Evolutionary conservation across 2,888 invertebrate species (phyloP).

Genomic region (Mythimna lalbum): DNA sequence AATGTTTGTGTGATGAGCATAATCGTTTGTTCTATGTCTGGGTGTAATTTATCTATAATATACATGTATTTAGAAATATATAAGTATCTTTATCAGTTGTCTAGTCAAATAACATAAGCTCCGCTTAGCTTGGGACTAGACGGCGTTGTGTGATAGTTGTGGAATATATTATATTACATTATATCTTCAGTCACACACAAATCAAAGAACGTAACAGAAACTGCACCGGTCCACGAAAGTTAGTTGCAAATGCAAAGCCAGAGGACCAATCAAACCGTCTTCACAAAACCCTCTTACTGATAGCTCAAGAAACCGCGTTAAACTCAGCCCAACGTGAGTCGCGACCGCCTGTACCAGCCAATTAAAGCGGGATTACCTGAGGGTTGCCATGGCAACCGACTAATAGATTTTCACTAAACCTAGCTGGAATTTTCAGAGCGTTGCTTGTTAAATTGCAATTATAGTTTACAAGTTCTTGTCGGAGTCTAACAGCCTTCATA

Average conservation of each 20-base stretch:
- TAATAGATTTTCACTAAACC: conserved; percentile 58
- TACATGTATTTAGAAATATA: too few relatives aligned
- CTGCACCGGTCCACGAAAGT: too few relatives aligned
- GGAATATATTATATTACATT: too few relatives aligned
- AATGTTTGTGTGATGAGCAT: too few relatives aligned
- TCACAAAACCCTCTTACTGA: conserved; percentile 4
- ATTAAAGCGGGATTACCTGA: conserved; percentile 65
- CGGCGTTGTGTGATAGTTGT: too few relatives aligned
- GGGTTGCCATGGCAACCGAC: conserved; percentile 54
- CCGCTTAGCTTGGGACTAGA: too few relatives aligned
- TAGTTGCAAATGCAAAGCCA: conserved; percentile 2
- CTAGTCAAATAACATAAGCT: too few relatives aligned
- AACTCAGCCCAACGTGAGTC: conserved; percentile 62
- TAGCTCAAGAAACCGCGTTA: conserved; percentile 43
- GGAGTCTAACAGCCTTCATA: conserved; percentile 32
- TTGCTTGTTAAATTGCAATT: conserved; percentile 50
- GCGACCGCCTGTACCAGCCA: conserved; percentile 64
- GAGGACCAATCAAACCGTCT: conserved; percentile 4
- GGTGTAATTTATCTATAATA: too few relatives aligned
- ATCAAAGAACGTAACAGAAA: neutral
- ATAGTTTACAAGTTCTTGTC: conserved; percentile 48
- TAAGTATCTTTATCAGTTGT: too few relatives aligned
- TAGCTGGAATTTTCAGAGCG: conserved; percentile 46
- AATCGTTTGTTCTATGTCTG: too few relatives aligned
- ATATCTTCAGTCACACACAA: too few relatives aligned